These are phyloP conservation scores for Julus scanicus DNA, from an alignment of 2,888 invertebrate species.

Conservation along the genomic window DNA sequence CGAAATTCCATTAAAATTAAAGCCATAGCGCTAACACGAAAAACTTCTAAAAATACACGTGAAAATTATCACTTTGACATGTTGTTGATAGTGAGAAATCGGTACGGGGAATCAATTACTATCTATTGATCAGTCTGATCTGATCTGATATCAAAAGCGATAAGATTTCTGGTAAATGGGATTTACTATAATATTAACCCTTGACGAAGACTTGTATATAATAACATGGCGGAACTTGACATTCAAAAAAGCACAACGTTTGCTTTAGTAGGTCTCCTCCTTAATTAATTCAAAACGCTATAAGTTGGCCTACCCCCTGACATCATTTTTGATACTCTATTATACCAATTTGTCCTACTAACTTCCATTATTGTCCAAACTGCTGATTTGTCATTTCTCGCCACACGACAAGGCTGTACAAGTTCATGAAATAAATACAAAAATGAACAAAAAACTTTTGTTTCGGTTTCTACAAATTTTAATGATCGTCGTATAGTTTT, in stretches of 20 bases:
- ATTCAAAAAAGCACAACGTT: not conserved
- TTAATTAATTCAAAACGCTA: not conserved
- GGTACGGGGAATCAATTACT: no score
- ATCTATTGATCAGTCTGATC: not conserved
- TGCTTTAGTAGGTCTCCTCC: not conserved
- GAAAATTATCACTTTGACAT: not conserved
- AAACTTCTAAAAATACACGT: not conserved
- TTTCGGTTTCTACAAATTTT: not conserved
- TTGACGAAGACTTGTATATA: no score
- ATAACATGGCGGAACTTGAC: not conserved
- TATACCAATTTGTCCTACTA: constrained; percentile 27
- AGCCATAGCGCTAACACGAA: not conserved
- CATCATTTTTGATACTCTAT: not conserved
- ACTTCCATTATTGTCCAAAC: not conserved
- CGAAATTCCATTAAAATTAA: no score
- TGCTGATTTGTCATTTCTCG: constrained; percentile 24
- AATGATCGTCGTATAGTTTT: not conserved
- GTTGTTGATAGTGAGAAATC: no score
- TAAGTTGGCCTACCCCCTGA: constrained; percentile 8
- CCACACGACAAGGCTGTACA: not conserved
- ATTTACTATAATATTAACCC: no score
- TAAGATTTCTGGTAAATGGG: not conserved
- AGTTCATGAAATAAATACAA: not conserved
- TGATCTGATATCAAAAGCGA: not conserved
- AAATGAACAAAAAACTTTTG: not conserved